Evolutionary conservation across 2,113 vertebrate genomes (phyloP).

Genomic region (Speoplatyrhinus poulsoni): DNA sequence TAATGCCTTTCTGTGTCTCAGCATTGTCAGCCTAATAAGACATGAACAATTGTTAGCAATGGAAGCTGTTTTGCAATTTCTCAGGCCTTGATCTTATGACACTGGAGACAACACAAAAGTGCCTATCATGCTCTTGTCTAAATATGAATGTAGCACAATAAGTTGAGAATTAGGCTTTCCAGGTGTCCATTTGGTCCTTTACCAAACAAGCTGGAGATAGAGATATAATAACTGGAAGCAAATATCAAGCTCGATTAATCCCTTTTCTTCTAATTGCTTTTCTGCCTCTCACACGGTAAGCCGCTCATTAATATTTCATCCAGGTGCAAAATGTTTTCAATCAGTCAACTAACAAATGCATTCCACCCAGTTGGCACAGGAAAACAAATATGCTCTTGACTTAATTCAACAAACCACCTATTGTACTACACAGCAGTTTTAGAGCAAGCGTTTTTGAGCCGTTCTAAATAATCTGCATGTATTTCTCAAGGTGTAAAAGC

Average conservation of each 20-base stretch:
- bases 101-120: slow-evolving; percentile 27
- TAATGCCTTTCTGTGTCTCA: background rate
- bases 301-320: slow-evolving; percentile 59
- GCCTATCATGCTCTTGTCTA: slow-evolving; percentile 23
- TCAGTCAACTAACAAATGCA: slow-evolving; percentile 24
- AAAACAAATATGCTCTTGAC: slow-evolving; percentile 30
- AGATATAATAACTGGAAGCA: slow-evolving; percentile 44
- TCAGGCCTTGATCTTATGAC: slow-evolving; percentile 27
- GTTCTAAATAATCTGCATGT: slow-evolving; percentile 43
- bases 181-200: slow-evolving; percentile 22
- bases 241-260: slow-evolving; percentile 57
- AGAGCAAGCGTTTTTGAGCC: slow-evolving; percentile 28
- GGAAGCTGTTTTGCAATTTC: slow-evolving; percentile 3
- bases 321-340: slow-evolving; percentile 51
- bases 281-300: slow-evolving; percentile 40
- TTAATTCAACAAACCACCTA: slow-evolving; percentile 52
- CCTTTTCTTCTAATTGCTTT: slow-evolving; percentile 51
- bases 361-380: slow-evolving; percentile 23
- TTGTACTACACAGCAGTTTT: slow-evolving; percentile 30
- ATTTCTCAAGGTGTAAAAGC: slow-evolving; percentile 34
- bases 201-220: slow-evolving; percentile 24
- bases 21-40: no score
- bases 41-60: background rate
- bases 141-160: slow-evolving; percentile 44
- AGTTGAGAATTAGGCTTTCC: background rate